A percentile compares a stretch with the other conserved stretches of the same genome.
phyloP scores from a whole-genome alignment of 2,113 vertebrate genomes.

The Halcyon senegalensis region DNA sequence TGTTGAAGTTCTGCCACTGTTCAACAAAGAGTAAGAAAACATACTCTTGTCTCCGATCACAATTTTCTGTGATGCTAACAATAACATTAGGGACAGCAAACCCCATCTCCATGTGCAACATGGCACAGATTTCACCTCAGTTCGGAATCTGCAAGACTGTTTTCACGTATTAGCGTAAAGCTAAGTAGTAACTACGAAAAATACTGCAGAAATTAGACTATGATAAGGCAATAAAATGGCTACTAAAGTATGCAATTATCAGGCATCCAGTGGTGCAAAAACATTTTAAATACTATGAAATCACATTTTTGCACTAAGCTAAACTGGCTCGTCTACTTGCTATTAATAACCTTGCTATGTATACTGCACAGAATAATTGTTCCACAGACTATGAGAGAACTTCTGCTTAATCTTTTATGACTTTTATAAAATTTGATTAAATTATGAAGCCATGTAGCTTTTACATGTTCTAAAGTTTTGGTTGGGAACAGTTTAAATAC shows the following conservation, averaged over 20 bases:
- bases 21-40: background rate
- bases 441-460: slow-evolving; percentile 36
- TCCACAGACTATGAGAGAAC: background rate
- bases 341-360: background rate
- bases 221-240: background rate
- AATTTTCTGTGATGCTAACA: background rate
- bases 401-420: slow-evolving; percentile 42
- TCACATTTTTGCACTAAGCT: background rate
- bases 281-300: background rate
- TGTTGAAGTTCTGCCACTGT: background rate
- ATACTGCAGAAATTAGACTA: background rate
- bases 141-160: background rate
- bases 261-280: background rate
- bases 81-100: background rate
- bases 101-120: background rate
- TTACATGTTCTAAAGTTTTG: slow-evolving; percentile 18
- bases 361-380: background rate
- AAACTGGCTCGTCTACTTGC: background rate
- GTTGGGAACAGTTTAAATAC: slow-evolving; percentile 15
- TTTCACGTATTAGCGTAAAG: background rate
- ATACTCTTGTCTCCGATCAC: background rate
- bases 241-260: background rate
- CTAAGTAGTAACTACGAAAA: background rate
- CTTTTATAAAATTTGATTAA: slow-evolving; percentile 56
- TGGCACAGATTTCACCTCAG: background rate